Conservation (phyloP, 1,140 invertebrate genomes). For the Aphidius ervi region DNA sequence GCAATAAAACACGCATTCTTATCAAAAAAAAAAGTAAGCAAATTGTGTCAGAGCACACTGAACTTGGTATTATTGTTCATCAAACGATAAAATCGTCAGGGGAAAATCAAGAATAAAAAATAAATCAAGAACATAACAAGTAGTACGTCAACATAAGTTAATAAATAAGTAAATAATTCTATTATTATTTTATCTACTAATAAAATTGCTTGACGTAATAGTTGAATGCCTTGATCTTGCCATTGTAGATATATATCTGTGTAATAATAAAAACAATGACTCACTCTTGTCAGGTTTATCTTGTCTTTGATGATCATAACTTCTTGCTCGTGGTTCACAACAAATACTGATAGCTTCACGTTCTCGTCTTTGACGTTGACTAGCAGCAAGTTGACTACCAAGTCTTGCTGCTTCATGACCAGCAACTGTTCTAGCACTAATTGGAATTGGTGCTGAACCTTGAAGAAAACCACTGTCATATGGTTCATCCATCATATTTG, state of each 20-base stretch:
- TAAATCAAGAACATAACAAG: too few relatives aligned
- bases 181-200: too few relatives aligned
- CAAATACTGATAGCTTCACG: conserved; percentile 46
- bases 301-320: conserved; percentile 60
- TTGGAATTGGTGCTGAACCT: conserved; percentile 51
- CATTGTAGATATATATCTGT: not conserved
- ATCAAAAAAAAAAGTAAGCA: too few relatives aligned
- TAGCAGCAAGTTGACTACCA: conserved; percentile 65
- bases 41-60: too few relatives aligned
- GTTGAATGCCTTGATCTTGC: too few relatives aligned
- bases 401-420: conserved; percentile 73
- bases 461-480: conserved; percentile 51
- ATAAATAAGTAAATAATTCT: too few relatives aligned
- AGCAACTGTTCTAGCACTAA: conserved; percentile 66
- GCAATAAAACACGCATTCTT: too few relatives aligned
- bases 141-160: too few relatives aligned
- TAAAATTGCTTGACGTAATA: too few relatives aligned
- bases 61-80: too few relatives aligned
- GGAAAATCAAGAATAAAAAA: too few relatives aligned
- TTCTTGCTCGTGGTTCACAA: conserved; percentile 58
- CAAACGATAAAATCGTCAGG: too few relatives aligned
- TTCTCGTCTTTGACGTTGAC: conserved; percentile 51
- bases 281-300: conserved; percentile 58
- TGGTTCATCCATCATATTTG: conserved; percentile 51
- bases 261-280: conserved; percentile 18